Percentiles rank a stretch among this genome's conserved stretches.
Evolutionary conservation across 2,797 vertebrate species (phyloP).

Genomic region (Enteromius thamalakanensis): DNA sequence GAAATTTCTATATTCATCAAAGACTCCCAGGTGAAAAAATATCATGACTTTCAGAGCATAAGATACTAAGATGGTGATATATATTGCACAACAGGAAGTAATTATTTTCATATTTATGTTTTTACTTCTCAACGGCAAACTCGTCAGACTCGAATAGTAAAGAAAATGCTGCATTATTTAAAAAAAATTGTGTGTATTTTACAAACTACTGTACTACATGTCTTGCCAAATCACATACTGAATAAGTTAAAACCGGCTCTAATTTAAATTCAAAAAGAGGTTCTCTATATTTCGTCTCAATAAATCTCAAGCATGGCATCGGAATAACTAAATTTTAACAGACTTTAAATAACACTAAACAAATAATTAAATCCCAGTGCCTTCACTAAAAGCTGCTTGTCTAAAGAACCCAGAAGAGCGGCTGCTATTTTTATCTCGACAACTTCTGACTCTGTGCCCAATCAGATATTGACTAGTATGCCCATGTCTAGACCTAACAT

Average conservation of each 20-base stretch:
- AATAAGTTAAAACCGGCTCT: background rate
- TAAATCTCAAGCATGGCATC: background rate
- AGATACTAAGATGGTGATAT: background rate
- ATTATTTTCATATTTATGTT: background rate
- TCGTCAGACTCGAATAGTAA: background rate
- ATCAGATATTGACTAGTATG: conserved; percentile 30
- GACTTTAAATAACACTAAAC: background rate
- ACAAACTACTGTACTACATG: background rate
- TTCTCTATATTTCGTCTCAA: background rate
- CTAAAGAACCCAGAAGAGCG: background rate
- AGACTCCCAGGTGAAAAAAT: background rate
- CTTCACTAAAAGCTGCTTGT: background rate
- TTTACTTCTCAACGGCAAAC: background rate
- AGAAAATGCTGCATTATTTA: background rate
- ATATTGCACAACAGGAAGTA: background rate
- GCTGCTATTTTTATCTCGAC: conserved; percentile 26
- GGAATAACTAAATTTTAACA: background rate
- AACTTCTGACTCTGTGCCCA: conserved; percentile 24
- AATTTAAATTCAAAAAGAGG: background rate
- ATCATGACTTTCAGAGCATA: background rate
- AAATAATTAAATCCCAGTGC: background rate
- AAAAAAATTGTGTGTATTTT: background rate
- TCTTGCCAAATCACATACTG: background rate
- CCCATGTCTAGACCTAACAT: conserved; percentile 21
- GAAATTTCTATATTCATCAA: background rate